Conservation (phyloP, 30 jellyfish, hydroid and myxozoan species). For the Calvadosia cruxmelitensis region DNA sequence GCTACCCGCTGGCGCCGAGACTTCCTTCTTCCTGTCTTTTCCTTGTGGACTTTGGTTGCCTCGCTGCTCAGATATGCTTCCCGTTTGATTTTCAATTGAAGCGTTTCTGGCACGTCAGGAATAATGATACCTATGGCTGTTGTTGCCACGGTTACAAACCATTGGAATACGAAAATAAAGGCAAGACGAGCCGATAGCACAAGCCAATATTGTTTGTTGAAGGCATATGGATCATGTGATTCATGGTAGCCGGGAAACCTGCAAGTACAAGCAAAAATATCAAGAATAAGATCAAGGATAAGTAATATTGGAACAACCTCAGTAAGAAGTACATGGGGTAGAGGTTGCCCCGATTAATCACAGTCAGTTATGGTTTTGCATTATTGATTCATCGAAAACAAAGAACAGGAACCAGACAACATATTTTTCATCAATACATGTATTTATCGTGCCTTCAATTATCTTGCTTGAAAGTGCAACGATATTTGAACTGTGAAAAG, state of each 20-base stretch:
- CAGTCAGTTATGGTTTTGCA: neutral
- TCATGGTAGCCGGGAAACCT: conserved; percentile 96
- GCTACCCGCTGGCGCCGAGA: conserved; percentile 13
- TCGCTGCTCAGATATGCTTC: conserved; percentile 64
- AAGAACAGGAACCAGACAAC: neutral
- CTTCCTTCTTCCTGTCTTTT: conserved; percentile 61
- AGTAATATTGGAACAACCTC: neutral
- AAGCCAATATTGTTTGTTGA: conserved; percentile 62
- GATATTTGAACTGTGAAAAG: too few relatives aligned
- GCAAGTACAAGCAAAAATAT: too few relatives aligned
- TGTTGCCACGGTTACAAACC: conserved; percentile 55
- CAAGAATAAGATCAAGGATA: neutral
- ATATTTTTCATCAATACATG: too few relatives aligned
- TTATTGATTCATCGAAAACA: neutral
- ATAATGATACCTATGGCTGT: conserved; percentile 51
- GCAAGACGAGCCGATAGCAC: conserved; percentile 77
- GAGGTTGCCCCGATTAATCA: neutral
- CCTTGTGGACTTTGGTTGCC: conserved; percentile 51
- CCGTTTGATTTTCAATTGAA: conserved; percentile 81
- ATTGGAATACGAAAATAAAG: conserved; percentile 85
- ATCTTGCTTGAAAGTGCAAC: too few relatives aligned
- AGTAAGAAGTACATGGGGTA: neutral
- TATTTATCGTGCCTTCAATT: too few relatives aligned
- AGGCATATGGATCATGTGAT: conserved; percentile 32
- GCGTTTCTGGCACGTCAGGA: conserved; percentile 88